These are phyloP conservation scores for Leguminivora glycinivorella DNA, from an alignment of 1,140 invertebrate genomes.

Conservation along the genomic window DNA sequence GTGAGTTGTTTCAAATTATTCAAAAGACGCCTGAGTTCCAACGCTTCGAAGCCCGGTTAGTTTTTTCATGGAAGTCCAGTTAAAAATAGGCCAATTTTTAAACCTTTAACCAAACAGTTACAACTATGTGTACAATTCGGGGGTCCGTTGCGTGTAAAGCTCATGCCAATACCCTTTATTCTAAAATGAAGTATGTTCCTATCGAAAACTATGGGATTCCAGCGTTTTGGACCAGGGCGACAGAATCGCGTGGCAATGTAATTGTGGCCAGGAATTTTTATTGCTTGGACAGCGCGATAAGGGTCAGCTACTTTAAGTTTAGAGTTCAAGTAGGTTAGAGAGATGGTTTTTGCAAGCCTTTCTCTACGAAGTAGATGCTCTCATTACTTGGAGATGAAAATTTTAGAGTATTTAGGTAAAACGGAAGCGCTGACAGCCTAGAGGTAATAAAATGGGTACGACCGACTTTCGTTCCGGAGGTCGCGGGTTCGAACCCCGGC, in stretches of 20 bases:
- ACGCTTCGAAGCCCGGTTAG: no score
- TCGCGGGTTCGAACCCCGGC: no score
- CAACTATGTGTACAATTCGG: not conserved
- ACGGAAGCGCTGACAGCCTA: no score
- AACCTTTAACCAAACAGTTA: not conserved
- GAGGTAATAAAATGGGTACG: no score
- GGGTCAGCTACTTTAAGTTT: not conserved
- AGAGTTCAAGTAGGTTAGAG: not conserved
- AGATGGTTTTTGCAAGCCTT: not conserved
- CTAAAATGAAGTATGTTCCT: not conserved
- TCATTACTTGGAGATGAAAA: no score
- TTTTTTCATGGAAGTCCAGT: not conserved
- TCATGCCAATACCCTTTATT: not conserved
- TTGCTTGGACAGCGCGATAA: conserved; percentile 18
- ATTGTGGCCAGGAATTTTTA: conserved; percentile 23
- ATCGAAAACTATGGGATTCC: not conserved
- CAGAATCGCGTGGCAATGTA: not conserved
- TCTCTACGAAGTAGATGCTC: no score
- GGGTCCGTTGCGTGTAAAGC: conserved; percentile 3
- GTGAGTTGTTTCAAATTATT: no score
- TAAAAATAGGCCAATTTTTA: not conserved
- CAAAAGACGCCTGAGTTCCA: no score
- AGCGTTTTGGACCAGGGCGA: not conserved
- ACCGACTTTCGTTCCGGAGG: no score
- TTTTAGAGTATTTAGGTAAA: no score